These are phyloP conservation scores for Drosophila suzukii DNA, from an alignment of 1,140 invertebrate species.

Conservation along the genomic window DNA sequence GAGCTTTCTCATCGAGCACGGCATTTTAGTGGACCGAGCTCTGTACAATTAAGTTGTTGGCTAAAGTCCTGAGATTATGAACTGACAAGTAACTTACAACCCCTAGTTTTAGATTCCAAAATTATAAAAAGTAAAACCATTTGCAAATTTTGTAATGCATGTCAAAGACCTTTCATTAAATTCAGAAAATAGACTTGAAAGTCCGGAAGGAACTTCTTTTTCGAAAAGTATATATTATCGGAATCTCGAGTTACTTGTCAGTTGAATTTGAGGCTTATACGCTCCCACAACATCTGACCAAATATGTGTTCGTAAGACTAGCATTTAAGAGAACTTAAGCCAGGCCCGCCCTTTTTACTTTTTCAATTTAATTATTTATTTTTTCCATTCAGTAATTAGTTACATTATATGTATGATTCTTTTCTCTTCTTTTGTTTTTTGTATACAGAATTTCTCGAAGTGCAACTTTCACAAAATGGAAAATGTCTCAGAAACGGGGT, in stretches of 20 bases:
- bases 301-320: constrained; percentile 63
- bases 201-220: background rate
- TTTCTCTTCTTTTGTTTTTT: constrained; percentile 43
- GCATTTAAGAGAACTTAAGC: constrained; percentile 37
- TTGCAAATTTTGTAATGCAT: too few species aligned
- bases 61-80: background rate
- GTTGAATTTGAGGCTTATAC: background rate
- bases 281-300: constrained; percentile 47
- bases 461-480: constrained; percentile 47
- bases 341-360: constrained; percentile 10
- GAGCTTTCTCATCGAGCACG: constrained; percentile 94
- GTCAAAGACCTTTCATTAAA: too few species aligned
- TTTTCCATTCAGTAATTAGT: constrained; percentile 70
- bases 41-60: constrained; percentile 52
- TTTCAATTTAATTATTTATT: constrained; percentile 62
- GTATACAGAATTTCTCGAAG: constrained; percentile 57
- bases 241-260: constrained; percentile 21
- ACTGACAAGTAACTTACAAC: constrained; percentile 15
- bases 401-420: constrained; percentile 69
- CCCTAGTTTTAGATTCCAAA: background rate
- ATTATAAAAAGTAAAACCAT: background rate
- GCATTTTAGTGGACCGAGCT: constrained; percentile 89
- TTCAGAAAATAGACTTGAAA: too few species aligned
- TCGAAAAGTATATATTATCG: background rate
- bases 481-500: constrained; percentile 37